Evolutionary conservation across 1,140 invertebrate species (phyloP).

Genomic region (Eciton burchellii): DNA sequence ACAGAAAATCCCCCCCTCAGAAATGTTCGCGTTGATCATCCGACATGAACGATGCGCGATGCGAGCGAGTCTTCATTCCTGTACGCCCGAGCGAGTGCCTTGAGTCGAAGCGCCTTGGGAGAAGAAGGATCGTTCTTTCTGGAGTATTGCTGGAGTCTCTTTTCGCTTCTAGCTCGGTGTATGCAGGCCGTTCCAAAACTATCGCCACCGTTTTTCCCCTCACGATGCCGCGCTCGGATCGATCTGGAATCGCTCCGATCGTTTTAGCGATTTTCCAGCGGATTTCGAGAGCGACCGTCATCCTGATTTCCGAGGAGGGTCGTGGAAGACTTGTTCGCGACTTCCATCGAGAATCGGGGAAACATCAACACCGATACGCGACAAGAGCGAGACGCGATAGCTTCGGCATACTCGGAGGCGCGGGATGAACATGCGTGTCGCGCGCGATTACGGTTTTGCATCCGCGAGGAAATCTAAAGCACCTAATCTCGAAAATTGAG

Average conservation of each 20-base stretch:
- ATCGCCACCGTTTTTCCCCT: slow-evolving; percentile 1
- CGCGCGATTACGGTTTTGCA: slow-evolving; percentile 30
- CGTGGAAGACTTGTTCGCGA: not conserved
- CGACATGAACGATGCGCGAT: not conserved
- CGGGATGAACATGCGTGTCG: slow-evolving; percentile 33
- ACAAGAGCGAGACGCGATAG: slow-evolving; percentile 21
- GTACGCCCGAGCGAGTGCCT: not conserved
- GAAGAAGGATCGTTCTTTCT: slow-evolving; percentile 24
- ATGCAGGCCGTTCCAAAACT: slow-evolving; percentile 28
- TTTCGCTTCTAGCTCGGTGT: not conserved
- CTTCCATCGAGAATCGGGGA: slow-evolving; percentile 4
- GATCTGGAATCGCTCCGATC: slow-evolving; percentile 16
- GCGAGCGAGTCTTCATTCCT: not conserved
- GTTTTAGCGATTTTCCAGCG: too few relatives aligned
- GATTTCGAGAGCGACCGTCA: not conserved
- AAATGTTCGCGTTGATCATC: not conserved
- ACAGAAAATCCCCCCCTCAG: slow-evolving; percentile 3
- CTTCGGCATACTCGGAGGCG: slow-evolving; percentile 22
- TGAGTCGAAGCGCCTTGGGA: slow-evolving; percentile 8
- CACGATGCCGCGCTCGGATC: not conserved
- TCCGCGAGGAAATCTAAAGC: slow-evolving; percentile 38
- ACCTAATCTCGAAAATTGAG: slow-evolving; percentile 57
- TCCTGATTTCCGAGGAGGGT: too few relatives aligned
- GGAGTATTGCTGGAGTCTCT: not conserved
- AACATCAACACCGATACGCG: slow-evolving; percentile 32